Evolutionary conservation across 2,113 vertebrate species (phyloP), one percentile per base, ranked within the genome.

Genomic region (Capreolus pygargus): DNA sequence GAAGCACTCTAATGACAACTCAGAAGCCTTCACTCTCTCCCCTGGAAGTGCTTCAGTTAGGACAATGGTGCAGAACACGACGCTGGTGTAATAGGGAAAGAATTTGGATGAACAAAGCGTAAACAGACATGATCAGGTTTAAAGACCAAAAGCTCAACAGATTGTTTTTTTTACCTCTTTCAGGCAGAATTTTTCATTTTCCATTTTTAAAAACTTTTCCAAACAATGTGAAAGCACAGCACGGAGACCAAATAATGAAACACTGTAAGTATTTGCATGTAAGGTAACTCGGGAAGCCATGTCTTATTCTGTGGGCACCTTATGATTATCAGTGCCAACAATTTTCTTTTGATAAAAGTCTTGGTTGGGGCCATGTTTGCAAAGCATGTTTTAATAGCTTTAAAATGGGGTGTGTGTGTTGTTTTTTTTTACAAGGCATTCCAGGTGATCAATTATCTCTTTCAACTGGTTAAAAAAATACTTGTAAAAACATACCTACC

Each of bases 141-240:
- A 87, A 97, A 98, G 45, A 86, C 25, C 82, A 95, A 96, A 96
- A 92, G 96, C 60, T 97, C 94, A 98, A 92, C 57, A 94, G 91
- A 5, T 25, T 17, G 90, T 98, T 58, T 57, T 61, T 91, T 87
- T 98, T 89, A 81, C 78, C 70, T 97, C 98, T 98, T 98, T 97
- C 98, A 99, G 99, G 93, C 98, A 99, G 98, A 99, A 98, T 95
- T 98, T 99, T 91, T 98, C 99, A 95, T 98, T 99, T 98, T 98
- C 97, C 61, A 98, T 98, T 98, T 99, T 99, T 98, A 99, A 99
- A 98, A 99, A 99, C 98, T 98, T 99, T 89, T 99, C 99, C 96
- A 98, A 98, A 97, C 98, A 99, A 90, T 99, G 99, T 97, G 99
- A 99, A 98, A 98, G 96, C 97, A 98, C 94, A 81, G 78, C 97